Evolutionary conservation across 2,888 invertebrate species (phyloP), one percentile per base, ranked within the genome.

Genomic region (Crioceris asparagi): DNA sequence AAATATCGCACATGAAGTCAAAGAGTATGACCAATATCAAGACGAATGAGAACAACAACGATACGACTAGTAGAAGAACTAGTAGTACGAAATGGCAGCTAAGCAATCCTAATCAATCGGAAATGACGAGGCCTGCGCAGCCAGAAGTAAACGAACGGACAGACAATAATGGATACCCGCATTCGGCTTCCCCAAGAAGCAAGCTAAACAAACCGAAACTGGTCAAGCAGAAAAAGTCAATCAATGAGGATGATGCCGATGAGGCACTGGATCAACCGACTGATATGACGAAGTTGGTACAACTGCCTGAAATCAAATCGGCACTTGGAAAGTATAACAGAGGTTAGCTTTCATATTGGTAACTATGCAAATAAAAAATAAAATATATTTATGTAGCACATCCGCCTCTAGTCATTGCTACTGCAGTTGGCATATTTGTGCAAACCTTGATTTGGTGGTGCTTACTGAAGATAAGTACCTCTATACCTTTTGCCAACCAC

Each of bases 201-300:
- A 50, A 40, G 39, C 49, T 51, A 39, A 49, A 47, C 16, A 74
- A 74, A 56, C 87, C 87, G 14, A 75, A 77, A 51, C 70, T 88
- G 34, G 84, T 87, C 8, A 88, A 88, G 65, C 88, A 88, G 64
- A 88, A 88, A 64, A 79, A 83, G 61, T 83, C 84, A 1, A 76
- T 87, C 41, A 79, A 83, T 56, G 81, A 83, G 56, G 84, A 85
- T 54, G 76, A 72, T 46, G 74, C 71, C 0, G 75, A 76, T 5
- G 75, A 75, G 52, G 75, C 73, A 41, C 62, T 75, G 25, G 77
- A 76, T 50, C 73, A 76, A 56, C 75, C 74, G 2, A 77, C 77
- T 12, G 83, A 82, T 57, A 80, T 81, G 75, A 74, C 75, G 55
- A 72, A 71, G n/a, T 17, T 39, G 5, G 32, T 57, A 65, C 10